These are phyloP conservation scores for Sweltsa coloradensis DNA, from an alignment of 1,140 invertebrate genomes.

Conservation along the genomic window DNA sequence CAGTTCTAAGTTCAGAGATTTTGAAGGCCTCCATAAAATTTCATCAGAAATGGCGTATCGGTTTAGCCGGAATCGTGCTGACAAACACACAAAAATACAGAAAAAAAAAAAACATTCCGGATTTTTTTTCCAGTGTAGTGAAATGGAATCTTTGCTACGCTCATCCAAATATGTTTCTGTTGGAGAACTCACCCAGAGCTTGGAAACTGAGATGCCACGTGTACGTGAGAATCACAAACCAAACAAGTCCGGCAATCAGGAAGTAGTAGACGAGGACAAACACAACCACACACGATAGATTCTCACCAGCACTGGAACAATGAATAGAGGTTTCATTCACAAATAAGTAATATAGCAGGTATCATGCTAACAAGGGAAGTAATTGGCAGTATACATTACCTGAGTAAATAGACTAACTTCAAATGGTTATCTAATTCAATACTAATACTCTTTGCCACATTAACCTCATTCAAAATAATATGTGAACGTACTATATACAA, in stretches of 20 bases:
- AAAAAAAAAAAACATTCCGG: too few species aligned
- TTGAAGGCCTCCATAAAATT: too few species aligned
- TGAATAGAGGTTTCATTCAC: conserved; percentile 5
- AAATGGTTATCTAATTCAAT: not conserved
- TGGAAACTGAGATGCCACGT: conserved; percentile 84
- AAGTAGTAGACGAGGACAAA: conserved; percentile 95
- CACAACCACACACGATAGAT: conserved; percentile 78
- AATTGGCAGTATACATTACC: not conserved
- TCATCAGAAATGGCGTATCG: too few species aligned
- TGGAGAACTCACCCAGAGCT: conserved; percentile 53
- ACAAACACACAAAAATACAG: too few species aligned
- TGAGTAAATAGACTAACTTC: too few species aligned
- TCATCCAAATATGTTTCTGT: too few species aligned
- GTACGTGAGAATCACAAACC: conserved; percentile 93
- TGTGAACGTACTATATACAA: not conserved
- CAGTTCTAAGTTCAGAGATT: too few species aligned
- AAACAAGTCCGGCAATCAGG: conserved; percentile 83
- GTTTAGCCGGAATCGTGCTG: too few species aligned
- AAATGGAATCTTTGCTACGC: too few species aligned
- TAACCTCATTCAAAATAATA: not conserved
- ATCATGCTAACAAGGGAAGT: not conserved
- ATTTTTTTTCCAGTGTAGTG: too few species aligned
- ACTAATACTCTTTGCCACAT: not conserved
- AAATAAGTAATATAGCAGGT: too few species aligned
- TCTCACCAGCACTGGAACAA: conserved; percentile 58